Percentiles rank a stretch among this genome's conserved stretches.
These are phyloP conservation scores for Ranitomeya variabilis DNA, from an alignment of 2,113 vertebrate genomes.

Conservation along the genomic window DNA sequence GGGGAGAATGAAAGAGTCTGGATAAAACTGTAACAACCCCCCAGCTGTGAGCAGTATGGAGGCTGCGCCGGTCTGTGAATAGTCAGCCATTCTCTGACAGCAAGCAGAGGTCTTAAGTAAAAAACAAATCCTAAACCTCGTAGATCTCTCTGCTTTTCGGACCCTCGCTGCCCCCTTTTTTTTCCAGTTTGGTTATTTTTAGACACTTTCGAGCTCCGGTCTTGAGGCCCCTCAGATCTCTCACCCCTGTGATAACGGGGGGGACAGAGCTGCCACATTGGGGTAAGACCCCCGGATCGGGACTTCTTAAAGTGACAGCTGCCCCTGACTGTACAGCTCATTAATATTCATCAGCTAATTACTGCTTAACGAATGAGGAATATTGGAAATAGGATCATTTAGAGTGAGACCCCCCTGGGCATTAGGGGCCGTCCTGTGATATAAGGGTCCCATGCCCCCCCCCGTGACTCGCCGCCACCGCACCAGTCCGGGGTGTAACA, in stretches of 20 bases:
- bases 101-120: background rate
- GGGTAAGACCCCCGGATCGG: no score
- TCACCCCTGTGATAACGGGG: no score
- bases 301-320: no score
- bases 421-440: background rate
- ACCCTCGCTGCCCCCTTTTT: no score
- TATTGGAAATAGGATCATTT: background rate
- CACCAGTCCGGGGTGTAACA: background rate
- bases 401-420: background rate
- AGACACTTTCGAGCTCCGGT: no score
- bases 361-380: background rate
- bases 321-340: background rate
- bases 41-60: background rate
- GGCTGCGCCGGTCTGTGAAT: background rate
- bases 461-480: no score
- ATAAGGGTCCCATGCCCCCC: background rate
- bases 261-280: no score
- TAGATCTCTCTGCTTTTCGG: no score
- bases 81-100: background rate
- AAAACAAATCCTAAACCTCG: background rate
- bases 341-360: background rate
- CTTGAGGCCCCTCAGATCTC: no score
- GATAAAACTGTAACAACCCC: background rate
- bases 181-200: no score
- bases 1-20: no score